Conservation (phyloP, 2,113 vertebrate genomes). For the Sorex araneus region DNA sequence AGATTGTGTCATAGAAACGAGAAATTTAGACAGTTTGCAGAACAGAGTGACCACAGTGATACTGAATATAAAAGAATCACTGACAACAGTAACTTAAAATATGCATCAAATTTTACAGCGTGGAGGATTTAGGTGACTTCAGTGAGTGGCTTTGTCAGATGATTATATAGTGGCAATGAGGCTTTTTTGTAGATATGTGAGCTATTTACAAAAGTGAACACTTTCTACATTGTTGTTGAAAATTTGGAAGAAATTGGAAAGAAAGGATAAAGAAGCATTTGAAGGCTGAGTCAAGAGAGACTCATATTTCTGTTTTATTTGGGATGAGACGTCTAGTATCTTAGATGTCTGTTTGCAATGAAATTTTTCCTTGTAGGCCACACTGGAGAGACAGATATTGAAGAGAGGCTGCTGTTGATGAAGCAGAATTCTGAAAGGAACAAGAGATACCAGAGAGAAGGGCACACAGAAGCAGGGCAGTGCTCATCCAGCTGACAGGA, state of each 20-base stretch:
- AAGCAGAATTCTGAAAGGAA: not conserved
- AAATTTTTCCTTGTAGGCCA: not conserved
- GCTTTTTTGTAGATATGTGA: not conserved
- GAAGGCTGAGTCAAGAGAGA: not conserved
- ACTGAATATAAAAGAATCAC: not conserved
- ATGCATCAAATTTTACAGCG: not conserved
- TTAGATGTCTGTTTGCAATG: not conserved
- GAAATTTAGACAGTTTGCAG: constrained; percentile 13
- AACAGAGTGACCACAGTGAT: not conserved
- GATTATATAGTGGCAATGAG: not conserved
- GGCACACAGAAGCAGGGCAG: not conserved
- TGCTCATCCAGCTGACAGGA: not conserved
- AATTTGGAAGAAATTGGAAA: not conserved
- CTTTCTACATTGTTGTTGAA: not conserved
- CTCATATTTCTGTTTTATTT: not conserved
- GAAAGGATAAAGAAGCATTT: not conserved
- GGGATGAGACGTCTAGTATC: not conserved
- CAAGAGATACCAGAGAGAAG: not conserved
- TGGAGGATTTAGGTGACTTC: not conserved
- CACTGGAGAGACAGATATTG: not conserved
- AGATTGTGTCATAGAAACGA: not conserved
- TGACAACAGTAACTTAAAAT: not conserved
- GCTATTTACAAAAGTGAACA: not conserved
- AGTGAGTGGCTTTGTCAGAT: not conserved
- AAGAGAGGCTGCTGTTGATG: not conserved